Evolutionary conservation across 2,797 vertebrate genomes (phyloP), one percentile per base, ranked within the genome.

Genomic region (Dallia pectoralis): DNA sequence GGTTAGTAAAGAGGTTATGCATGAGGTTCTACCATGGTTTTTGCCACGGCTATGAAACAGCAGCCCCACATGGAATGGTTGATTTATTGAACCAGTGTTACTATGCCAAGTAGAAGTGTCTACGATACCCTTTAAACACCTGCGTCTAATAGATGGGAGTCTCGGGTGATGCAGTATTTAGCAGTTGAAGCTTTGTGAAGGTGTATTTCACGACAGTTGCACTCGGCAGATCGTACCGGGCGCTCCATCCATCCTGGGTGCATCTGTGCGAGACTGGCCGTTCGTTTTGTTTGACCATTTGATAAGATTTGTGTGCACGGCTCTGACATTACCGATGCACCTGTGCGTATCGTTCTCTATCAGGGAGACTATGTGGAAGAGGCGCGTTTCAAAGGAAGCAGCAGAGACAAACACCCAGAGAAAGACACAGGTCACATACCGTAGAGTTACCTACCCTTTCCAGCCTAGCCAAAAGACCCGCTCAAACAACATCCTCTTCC

Each of bases 1-100:
- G 33, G 78, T 85, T 79, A 84, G 81, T 85, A 40, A 51, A 74
- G 56, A 79, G 65, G 75, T 73, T 75, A 72, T 69, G 65, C 71
- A 44, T 14, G 71, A 67, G 25, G 47, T 71, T 81, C 72, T 81
- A 64, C 68, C 29, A 40, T 48, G 40, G 14, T 77, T 68, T 74
- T 73, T 76, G 22, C 33, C 49, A 56, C 68, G 11, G 29, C 22
- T 51, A 18, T 16, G 33, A 47, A 27, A 59, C 15, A 32, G 33
- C 44, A 22, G 62, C 30, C 33, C 63, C 70, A n/a, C 36, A 59
- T 48, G 19, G 2, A 67, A 49, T 47, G 27, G 30, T 53, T 15
- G 64, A 66, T 14, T 44, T 33, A 44, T 14, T 44, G 5, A 67
- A 44, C 5, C 11, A 12, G 12, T 72, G 22, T n/a, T 59, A 29